These are phyloP conservation scores for Desmophyllum pertusum DNA, from an alignment of 92 coral and sea anemone genomes.

Conservation along the genomic window DNA sequence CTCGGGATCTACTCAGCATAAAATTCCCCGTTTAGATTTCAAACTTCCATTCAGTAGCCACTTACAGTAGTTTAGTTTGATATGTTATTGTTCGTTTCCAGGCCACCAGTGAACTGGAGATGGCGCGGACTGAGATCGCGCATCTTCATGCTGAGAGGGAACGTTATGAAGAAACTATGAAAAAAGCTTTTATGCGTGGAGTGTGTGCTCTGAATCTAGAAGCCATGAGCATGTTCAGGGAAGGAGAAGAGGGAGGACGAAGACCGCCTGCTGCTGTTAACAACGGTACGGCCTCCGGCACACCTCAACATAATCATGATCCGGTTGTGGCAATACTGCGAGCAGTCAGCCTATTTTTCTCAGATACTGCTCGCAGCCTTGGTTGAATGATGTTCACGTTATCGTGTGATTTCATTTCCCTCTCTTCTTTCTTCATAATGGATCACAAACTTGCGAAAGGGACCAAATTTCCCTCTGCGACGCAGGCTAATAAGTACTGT, in stretches of 20 bases:
- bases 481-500: too few relatives aligned
- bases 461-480: too few relatives aligned
- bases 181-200: slow-evolving; percentile 98
- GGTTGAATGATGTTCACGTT: too few relatives aligned
- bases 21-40: too few relatives aligned
- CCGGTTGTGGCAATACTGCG: background rate
- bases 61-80: too few relatives aligned
- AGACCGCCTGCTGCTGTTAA: slow-evolving; percentile 16
- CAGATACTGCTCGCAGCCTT: too few relatives aligned
- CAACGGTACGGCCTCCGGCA: background rate
- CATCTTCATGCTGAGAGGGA: slow-evolving; percentile 92
- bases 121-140: slow-evolving; percentile 85
- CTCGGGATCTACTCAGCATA: too few relatives aligned
- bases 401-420: too few relatives aligned
- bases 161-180: slow-evolving; percentile 97
- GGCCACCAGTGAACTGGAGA: slow-evolving; percentile 86
- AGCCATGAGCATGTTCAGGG: slow-evolving; percentile 97
- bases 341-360: too few relatives aligned
- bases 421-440: too few relatives aligned
- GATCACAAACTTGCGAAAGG: background rate
- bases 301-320: background rate
- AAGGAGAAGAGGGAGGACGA: slow-evolving; percentile 89
- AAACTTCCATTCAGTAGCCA: too few relatives aligned
- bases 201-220: slow-evolving; percentile 97
- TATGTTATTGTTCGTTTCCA: too few relatives aligned